These are phyloP conservation scores for Dermatophagoides farinae DNA, from an alignment of 1,140 invertebrate genomes.

Conservation along the genomic window DNA sequence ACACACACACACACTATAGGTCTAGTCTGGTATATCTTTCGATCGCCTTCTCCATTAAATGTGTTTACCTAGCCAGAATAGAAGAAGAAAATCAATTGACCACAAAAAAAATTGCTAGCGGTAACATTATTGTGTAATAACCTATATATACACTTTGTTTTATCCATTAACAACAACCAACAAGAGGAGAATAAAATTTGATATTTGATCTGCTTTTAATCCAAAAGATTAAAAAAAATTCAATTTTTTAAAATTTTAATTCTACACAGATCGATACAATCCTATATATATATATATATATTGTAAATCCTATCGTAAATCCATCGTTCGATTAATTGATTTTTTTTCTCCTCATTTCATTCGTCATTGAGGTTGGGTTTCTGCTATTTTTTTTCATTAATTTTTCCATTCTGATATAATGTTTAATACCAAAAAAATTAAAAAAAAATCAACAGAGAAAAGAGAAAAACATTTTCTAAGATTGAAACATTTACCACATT, in stretches of 20 bases:
- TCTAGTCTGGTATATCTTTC: too few relatives aligned
- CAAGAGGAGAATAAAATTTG: neutral
- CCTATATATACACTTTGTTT: neutral
- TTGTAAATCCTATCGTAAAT: neutral
- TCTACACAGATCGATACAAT: neutral
- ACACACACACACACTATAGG: too few relatives aligned
- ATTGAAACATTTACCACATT: too few relatives aligned
- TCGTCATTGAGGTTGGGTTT: neutral
- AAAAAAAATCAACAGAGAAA: too few relatives aligned
- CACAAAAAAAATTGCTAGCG: neutral
- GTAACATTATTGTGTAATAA: neutral
- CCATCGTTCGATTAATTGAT: neutral
- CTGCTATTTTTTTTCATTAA: neutral
- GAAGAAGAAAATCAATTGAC: neutral
- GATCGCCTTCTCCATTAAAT: too few relatives aligned
- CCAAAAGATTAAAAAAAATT: too few relatives aligned
- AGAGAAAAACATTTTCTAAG: too few relatives aligned
- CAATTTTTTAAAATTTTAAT: neutral
- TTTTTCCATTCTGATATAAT: too few relatives aligned
- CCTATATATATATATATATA: neutral
- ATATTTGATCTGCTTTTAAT: neutral
- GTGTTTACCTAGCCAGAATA: too few relatives aligned
- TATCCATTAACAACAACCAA: neutral
- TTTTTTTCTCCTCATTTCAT: neutral
- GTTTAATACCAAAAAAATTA: too few relatives aligned